Conservation (phyloP, 92 coral and sea anemone genomes). For the Nematostella vectensis region DNA sequence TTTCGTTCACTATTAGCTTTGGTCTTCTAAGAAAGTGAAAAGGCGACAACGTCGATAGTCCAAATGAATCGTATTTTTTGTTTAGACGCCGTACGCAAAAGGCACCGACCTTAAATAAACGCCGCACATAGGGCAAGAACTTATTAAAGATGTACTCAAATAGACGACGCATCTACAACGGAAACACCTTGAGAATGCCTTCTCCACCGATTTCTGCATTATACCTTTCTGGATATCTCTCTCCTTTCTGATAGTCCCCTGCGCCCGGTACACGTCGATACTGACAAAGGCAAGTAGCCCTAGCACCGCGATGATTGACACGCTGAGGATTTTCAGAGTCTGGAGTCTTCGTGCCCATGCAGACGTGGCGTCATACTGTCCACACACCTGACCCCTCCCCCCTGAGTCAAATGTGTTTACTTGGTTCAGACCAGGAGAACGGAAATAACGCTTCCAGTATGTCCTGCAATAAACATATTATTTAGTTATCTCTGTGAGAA, state of each 20-base stretch:
- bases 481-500: too few species aligned
- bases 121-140: too few species aligned
- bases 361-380: slow-evolving; percentile 43
- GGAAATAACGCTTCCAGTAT: neutral
- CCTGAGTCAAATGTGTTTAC: neutral
- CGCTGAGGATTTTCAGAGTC: slow-evolving; percentile 47
- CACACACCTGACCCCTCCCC: slow-evolving; percentile 2
- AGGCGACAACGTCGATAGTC: too few species aligned
- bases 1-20: too few species aligned
- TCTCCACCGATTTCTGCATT: too few species aligned
- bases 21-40: too few species aligned
- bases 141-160: too few species aligned
- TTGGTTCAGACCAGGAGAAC: neutral
- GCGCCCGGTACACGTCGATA: slow-evolving; percentile 21
- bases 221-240: slow-evolving; percentile 14
- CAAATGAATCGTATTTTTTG: too few species aligned
- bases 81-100: too few species aligned
- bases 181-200: slow-evolving; percentile 4
- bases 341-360: slow-evolving; percentile 26
- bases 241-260: neutral
- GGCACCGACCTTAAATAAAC: too few species aligned
- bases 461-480: neutral
- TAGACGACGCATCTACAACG: too few species aligned
- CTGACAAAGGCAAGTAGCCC: slow-evolving; percentile 37
- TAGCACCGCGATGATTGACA: slow-evolving; percentile 30